These are phyloP conservation scores for Acromyrmex heyeri DNA, from an alignment of 1,140 invertebrate genomes.

Conservation along the genomic window DNA sequence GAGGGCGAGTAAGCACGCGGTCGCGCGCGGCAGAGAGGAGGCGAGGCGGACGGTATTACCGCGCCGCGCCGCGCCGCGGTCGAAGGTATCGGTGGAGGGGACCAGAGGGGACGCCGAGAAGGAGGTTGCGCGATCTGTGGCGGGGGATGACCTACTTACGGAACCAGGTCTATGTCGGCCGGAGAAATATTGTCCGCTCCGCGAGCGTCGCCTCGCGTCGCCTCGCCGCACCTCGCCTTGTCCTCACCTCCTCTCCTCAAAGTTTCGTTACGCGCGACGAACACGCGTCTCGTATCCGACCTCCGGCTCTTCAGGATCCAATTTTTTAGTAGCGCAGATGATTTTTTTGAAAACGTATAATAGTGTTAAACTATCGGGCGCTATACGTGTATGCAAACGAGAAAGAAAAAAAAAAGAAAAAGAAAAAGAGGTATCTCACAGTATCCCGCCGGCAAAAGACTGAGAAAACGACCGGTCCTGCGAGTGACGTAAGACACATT, in stretches of 20 bases:
- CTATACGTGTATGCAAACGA: background rate
- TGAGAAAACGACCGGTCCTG: slow-evolving; percentile 55
- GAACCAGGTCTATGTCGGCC: slow-evolving; percentile 87
- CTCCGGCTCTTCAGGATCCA: background rate
- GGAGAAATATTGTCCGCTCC: slow-evolving; percentile 85
- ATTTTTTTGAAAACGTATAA: slow-evolving; percentile 13
- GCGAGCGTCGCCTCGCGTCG: background rate
- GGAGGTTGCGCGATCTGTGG: slow-evolving; percentile 82
- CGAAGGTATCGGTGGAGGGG: slow-evolving; percentile 83
- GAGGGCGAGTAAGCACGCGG: slow-evolving; percentile 66
- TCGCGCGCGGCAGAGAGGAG: slow-evolving; percentile 78
- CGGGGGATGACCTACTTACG: slow-evolving; percentile 90
- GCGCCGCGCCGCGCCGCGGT: slow-evolving; percentile 60
- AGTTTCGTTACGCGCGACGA: slow-evolving; percentile 42
- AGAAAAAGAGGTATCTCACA: background rate
- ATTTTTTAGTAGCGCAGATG: background rate
- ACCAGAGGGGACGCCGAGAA: slow-evolving; percentile 76
- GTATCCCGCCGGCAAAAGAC: background rate
- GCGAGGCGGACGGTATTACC: slow-evolving; percentile 69
- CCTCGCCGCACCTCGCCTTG: background rate
- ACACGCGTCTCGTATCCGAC: slow-evolving; percentile 9
- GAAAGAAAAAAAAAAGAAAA: background rate
- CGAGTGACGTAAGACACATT: slow-evolving; percentile 48
- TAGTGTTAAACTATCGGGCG: background rate
- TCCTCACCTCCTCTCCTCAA: slow-evolving; percentile 44